Percentiles rank a stretch among this genome's conserved stretches.
Evolutionary conservation across 2,113 vertebrate species (phyloP).

Genomic region (Edolisoma coerulescens): DNA sequence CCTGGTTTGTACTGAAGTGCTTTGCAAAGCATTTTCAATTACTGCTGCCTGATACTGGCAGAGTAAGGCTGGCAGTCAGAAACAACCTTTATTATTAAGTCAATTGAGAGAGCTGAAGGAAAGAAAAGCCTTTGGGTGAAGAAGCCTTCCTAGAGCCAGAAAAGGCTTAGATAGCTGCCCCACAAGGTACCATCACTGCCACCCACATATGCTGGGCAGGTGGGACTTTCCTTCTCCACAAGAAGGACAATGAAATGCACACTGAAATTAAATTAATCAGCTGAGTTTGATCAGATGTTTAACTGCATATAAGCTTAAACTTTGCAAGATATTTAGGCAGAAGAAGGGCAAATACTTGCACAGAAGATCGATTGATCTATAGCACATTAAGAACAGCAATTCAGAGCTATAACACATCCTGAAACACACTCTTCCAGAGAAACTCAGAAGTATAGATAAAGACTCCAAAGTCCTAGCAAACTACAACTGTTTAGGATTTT

Average conservation of each 20-base stretch:
- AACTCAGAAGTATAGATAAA: background rate
- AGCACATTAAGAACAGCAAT: background rate
- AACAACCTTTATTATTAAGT: background rate
- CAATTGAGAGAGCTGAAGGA: background rate
- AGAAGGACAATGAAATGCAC: background rate
- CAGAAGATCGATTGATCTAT: background rate
- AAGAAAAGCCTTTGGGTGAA: background rate
- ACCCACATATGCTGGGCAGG: background rate
- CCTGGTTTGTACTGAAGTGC: background rate
- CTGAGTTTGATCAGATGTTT: background rate
- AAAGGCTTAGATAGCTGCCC: background rate
- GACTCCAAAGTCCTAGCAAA: background rate
- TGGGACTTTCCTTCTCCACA: background rate
- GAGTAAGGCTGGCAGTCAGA: background rate
- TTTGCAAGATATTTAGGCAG: background rate
- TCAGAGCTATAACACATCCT: background rate
- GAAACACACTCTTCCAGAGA: background rate
- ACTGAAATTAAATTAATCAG: background rate
- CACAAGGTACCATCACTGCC: background rate
- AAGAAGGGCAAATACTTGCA: background rate
- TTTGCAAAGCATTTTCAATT: background rate
- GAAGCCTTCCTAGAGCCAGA: background rate
- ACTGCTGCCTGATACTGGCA: background rate
- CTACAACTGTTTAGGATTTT: background rate
- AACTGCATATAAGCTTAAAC: background rate